These are phyloP conservation scores for Drosophila infuscata DNA, from an alignment of 2,888 invertebrate species.

Conservation along the genomic window DNA sequence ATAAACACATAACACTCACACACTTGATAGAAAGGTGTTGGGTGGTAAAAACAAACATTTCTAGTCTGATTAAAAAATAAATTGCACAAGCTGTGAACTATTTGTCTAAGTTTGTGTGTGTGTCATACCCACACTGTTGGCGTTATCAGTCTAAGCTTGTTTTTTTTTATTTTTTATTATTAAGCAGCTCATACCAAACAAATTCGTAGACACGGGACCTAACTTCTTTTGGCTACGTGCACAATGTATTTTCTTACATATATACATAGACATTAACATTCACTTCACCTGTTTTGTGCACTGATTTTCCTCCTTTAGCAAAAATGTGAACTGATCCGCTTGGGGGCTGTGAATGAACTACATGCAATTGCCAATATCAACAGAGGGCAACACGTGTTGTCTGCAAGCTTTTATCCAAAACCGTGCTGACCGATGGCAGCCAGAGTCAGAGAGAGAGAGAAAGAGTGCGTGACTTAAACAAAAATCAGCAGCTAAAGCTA, in stretches of 20 bases:
- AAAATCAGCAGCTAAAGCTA: conserved; percentile 22
- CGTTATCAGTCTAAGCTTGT: conserved; percentile 35
- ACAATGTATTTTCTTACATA: background rate
- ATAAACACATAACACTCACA: background rate
- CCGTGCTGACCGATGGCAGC: background rate
- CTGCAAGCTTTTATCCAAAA: conserved; percentile 44
- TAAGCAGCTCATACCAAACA: conserved; percentile 24
- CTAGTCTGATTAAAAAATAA: background rate
- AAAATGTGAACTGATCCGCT: conserved; percentile 31
- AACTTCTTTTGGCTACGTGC: conserved; percentile 10
- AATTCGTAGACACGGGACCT: conserved; percentile 8
- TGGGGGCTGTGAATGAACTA: conserved; percentile 28
- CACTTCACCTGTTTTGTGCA: conserved; percentile 29
- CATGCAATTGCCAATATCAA: background rate
- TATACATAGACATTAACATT: background rate
- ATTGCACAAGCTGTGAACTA: conserved; percentile 29
- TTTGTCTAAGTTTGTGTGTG: background rate
- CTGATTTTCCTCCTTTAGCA: conserved; percentile 6
- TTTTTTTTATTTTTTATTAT: conserved; percentile 24
- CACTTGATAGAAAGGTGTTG: background rate
- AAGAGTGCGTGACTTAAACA: conserved; percentile 46
- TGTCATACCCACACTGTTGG: background rate
- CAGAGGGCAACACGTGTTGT: conserved; percentile 39
- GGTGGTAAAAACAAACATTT: background rate
- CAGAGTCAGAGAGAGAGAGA: background rate